Conservation (phyloP, 2,888 invertebrate species). For the Habrosyne pyritoides region DNA sequence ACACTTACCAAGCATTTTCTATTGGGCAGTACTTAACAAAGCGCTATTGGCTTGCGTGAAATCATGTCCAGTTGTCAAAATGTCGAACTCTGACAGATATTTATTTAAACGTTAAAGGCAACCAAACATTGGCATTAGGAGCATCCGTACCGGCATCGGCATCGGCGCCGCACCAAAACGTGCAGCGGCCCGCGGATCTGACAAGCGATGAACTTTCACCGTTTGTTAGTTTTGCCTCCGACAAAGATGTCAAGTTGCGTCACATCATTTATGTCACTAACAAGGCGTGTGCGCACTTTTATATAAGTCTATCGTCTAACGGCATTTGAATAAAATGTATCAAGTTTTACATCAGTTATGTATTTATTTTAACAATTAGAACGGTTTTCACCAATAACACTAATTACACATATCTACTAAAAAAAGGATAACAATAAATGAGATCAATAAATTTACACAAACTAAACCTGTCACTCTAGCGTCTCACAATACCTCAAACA, state of each 20-base stretch:
- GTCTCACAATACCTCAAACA: no score
- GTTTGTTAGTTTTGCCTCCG: conserved; percentile 64
- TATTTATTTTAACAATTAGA: no score
- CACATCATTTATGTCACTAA: conserved; percentile 54
- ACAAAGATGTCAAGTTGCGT: conserved; percentile 64
- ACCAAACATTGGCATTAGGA: conserved; percentile 1
- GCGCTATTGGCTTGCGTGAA: no score
- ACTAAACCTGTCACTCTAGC: no score
- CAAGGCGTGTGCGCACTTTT: conserved; percentile 43
- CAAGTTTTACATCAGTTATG: conserved; percentile 24
- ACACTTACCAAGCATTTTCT: no score
- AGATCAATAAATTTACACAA: no score
- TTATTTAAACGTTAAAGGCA: conserved; percentile 36
- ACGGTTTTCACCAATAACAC: no score
- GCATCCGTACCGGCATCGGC: conserved; percentile 15
- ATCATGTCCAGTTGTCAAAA: neutral
- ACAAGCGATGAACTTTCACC: conserved; percentile 71
- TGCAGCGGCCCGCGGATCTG: conserved; percentile 17
- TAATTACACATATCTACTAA: no score
- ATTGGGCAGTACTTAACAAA: no score
- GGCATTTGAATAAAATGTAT: conserved; percentile 10
- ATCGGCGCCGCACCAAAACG: conserved; percentile 17
- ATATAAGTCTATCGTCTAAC: conserved; percentile 35
- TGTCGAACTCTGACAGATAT: conserved; percentile 21
- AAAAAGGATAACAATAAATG: no score